Conservation (phyloP, 1,140 invertebrate genomes). For the Caenorhabditis inopinata region DNA sequence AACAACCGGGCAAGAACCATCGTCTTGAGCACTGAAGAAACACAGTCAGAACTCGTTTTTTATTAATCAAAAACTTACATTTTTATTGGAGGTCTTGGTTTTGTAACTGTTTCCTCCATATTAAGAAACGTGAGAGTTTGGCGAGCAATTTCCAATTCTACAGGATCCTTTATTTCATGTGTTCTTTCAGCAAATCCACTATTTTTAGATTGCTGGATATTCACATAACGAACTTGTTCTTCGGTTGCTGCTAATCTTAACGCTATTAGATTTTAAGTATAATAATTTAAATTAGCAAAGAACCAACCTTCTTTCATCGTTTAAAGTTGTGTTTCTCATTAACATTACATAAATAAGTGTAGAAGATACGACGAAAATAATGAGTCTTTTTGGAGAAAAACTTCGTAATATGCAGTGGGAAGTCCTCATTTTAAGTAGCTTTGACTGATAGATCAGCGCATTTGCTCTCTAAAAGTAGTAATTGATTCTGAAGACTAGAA, state of each 20-base stretch:
- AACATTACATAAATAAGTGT: slow-evolving; percentile 18
- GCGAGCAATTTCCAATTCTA: background rate
- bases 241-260: slow-evolving; percentile 8
- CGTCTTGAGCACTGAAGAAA: background rate
- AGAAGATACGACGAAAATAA: background rate
- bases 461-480: background rate
- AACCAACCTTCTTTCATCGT: slow-evolving; percentile 5
- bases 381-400: slow-evolving; percentile 27
- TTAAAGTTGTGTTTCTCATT: background rate
- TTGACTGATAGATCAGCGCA: background rate
- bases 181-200: background rate
- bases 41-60: too few species aligned
- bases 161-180: slow-evolving; percentile 2
- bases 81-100: background rate
- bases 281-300: background rate
- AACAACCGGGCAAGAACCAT: slow-evolving; percentile 30
- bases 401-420: slow-evolving; percentile 26
- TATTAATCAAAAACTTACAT: background rate
- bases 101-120: slow-evolving; percentile 12
- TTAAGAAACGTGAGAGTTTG: slow-evolving; percentile 14
- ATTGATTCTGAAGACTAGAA: too few species aligned
- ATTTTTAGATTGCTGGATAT: background rate
- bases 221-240: slow-evolving; percentile 2
- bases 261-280: slow-evolving; percentile 1
- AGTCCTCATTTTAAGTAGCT: slow-evolving; percentile 29